Evolutionary conservation across 1,140 invertebrate genomes (phyloP), one percentile per base, ranked within the genome.

Genomic region (Drosophila arizonae): DNA sequence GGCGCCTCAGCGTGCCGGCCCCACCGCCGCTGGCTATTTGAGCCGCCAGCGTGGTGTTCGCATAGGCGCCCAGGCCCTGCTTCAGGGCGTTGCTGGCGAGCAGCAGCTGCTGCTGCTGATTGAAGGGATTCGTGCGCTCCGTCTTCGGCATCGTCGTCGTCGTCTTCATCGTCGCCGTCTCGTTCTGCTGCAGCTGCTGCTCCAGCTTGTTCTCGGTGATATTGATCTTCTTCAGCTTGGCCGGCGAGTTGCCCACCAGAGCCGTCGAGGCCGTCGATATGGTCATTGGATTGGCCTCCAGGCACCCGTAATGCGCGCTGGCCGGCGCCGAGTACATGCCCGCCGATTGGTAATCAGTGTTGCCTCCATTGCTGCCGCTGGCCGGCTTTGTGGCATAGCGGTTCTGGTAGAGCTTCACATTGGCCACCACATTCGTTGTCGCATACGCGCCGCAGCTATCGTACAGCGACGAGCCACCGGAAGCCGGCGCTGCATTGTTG

Each of bases 191-290:
- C 21, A 92, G 62, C 28, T 90, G 62, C 28, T 90, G 84, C 43
- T 92, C 91, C 81, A 92, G 76, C 79, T 91, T 89, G 62, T 92
- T 92, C 72, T 92, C 91, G 13, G 90, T 92, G 13, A 92, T 92
- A 33, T 92, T 92, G 66, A 92, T 92, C 89, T 85, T 80, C 70
- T 77, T 80, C 51, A 66, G 63, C 43, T 90, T 88, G 1, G 81
- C 79, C 9, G 82, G 86, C 4, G 90, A 91, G 17, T 73, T 75
- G 6, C 73, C 68, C 51, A 91, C 39, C 21, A 91, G 79, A 46
- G 90, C 88, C 2, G 87, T 91, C 3, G 87, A 81, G 36, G 90
- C 90, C 8, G 90, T 91, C 13, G 85, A 90, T 52, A 84, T 79
- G 64, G 90, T 90, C 86, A 90, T 81, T 60, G 72, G 72, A 76